Conservation (phyloP, 2,113 vertebrate species). For the Myodes glareolus region DNA sequence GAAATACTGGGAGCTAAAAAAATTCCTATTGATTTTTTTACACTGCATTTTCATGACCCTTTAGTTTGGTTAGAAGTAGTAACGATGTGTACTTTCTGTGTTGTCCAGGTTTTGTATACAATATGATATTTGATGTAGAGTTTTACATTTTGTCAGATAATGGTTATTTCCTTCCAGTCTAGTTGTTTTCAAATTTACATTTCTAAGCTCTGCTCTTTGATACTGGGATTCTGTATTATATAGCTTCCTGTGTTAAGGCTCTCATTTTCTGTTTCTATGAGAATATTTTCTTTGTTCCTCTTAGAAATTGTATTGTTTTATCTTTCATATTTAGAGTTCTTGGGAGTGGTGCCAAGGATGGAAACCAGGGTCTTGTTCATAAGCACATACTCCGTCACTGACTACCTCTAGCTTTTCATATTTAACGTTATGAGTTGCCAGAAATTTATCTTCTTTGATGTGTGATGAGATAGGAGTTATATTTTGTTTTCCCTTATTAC, state of each 20-base stretch:
- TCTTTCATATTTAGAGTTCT: not conserved
- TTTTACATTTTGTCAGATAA: not conserved
- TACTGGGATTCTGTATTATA: not conserved
- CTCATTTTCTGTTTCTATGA: not conserved
- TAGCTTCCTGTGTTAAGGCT: not conserved
- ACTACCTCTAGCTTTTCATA: not conserved
- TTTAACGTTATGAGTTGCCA: not conserved
- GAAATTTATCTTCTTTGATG: conserved; percentile 10
- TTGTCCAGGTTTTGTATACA: not conserved
- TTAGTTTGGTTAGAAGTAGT: not conserved
- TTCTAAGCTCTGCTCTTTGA: not conserved
- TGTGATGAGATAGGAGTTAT: not conserved
- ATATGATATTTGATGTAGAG: not conserved
- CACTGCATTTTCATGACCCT: not conserved
- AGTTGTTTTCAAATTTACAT: not conserved
- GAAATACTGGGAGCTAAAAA: not conserved
- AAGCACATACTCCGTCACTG: not conserved
- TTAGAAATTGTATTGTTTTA: not conserved
- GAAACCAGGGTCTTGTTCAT: not conserved
- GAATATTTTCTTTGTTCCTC: not conserved
- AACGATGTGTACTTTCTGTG: not conserved
- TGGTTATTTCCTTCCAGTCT: not conserved
- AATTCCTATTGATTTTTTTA: not conserved
- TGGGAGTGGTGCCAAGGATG: not conserved
- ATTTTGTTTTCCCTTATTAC: not conserved